These are phyloP conservation scores for Apeira syringaria DNA, from an alignment of 2,888 invertebrate genomes.

Conservation along the genomic window DNA sequence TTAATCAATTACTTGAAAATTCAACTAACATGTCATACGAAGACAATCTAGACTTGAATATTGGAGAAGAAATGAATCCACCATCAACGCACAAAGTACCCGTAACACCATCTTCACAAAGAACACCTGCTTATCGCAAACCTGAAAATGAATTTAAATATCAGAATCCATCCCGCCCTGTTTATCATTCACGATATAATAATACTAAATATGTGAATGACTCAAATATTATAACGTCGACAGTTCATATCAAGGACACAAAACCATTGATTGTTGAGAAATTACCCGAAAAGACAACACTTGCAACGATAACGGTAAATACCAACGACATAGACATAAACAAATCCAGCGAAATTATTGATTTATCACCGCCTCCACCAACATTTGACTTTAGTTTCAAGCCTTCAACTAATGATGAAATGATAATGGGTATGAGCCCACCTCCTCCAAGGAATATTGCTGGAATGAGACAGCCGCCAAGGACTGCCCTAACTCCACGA, in stretches of 20 bases:
- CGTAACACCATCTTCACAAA: conserved; percentile 40
- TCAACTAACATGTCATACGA: conserved; percentile 66
- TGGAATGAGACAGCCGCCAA: conserved; percentile 51
- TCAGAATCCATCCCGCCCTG: conserved; percentile 49
- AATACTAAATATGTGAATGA: conserved; percentile 50
- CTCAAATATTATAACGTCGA: conserved; percentile 75
- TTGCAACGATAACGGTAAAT: conserved; percentile 60
- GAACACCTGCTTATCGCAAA: conserved; percentile 33
- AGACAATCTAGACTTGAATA: conserved; percentile 69
- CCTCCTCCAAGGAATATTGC: conserved; percentile 69
- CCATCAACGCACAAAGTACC: conserved; percentile 42
- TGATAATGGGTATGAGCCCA: conserved; percentile 83
- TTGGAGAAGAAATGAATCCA: conserved; percentile 67
- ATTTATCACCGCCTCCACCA: conserved; percentile 79
- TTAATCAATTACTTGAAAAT: conserved; percentile 72
- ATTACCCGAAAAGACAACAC: conserved; percentile 52
- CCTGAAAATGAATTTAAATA: conserved; percentile 45
- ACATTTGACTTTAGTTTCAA: conserved; percentile 70
- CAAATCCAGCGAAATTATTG: conserved; percentile 67
- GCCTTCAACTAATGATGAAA: conserved; percentile 70
- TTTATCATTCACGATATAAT: conserved; percentile 46
- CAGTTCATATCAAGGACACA: conserved; percentile 70
- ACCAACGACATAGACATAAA: conserved; percentile 50
- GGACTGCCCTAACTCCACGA: conserved; percentile 54
- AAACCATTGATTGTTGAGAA: conserved; percentile 71